Evolutionary conservation across 2,113 vertebrate species (phyloP), one percentile per base, ranked within the genome.

Genomic region (Platichthys flesus): DNA sequence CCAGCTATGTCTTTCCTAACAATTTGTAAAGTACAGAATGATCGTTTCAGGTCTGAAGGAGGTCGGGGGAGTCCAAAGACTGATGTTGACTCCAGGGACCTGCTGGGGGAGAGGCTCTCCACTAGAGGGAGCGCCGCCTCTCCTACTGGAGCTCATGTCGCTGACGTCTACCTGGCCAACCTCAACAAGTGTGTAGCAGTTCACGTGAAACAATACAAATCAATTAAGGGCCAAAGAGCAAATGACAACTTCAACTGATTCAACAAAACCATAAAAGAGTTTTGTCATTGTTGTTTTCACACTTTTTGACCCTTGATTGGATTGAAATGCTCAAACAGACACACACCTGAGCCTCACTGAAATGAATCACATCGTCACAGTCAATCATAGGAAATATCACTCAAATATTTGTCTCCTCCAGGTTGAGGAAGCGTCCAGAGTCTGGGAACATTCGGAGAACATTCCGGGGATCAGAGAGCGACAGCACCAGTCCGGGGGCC

Each of bases 91-190:
- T 91, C 93, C 72, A 97, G 84, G 65, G 80, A 90, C 40, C 95
- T 95, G 79, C 95, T 93, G 21, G 97, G 97, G 88, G 97, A 98
- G 76, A 97, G 97, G 54, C 95, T 99, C 93, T 96, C 96, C 24
- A 95, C 97, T 24, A 90, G 97, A 93, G 94, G 95, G 73, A 97
- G 94, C 37, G 95, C 97, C 84, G 95, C 96, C 79, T 98, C 97
- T 73, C 97, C 97, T 1, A 97, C 94, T 9, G 98, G 97, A 82
- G 95, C 97, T 62, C 98, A 99, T 73, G 98, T 99, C 78, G 98
- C 98, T 6, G 98, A 99, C 60, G 96, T 99, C 92, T 99, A 99
- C 92, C 95, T 99, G 84, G 98, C 98, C 77, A 99, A 99, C 94
- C 96, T 99, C 78, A 98, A 98, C 96, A 99, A 98, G 98, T 99